Evolutionary conservation across 53 echinoderm and acorn worm genomes (phyloP).

Genomic region (Mesocentrotus franciscanus): DNA sequence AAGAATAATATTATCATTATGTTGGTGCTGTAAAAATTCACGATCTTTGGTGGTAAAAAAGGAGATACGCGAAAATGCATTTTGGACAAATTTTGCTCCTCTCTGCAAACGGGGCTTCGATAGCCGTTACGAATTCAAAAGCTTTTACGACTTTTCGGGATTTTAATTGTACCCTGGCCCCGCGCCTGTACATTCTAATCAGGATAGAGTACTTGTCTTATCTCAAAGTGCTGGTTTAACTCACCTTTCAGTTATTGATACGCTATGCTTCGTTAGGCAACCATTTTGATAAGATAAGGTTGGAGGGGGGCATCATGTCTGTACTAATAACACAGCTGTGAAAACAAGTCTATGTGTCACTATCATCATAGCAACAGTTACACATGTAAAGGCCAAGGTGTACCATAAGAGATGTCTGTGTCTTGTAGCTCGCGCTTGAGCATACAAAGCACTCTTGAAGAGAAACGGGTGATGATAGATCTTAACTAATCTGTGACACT

Average conservation of each 20-base stretch:
- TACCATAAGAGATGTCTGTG: neutral
- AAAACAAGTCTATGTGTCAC: conserved; percentile 1
- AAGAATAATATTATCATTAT: no score
- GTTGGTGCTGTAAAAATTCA: no score
- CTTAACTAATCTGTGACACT: no score
- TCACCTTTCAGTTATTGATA: conserved; percentile 28
- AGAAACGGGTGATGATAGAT: no score
- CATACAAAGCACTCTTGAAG: neutral
- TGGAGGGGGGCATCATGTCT: neutral
- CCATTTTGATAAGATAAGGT: conserved; percentile 5
- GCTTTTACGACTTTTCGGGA: no score
- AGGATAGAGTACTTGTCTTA: conserved; percentile 16
- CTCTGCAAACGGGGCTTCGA: no score
- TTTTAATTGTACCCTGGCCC: no score
- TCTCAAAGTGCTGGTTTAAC: conserved; percentile 10
- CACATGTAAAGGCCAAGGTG: neutral
- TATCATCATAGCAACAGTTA: neutral
- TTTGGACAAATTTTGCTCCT: no score
- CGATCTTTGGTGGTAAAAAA: no score
- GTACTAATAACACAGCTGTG: conserved; percentile 7
- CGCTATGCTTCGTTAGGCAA: neutral
- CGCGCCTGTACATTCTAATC: conserved; percentile 1
- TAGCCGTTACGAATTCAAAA: no score
- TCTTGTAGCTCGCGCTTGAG: neutral
- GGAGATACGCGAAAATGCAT: no score